phyloP scores from a whole-genome alignment of 1,140 invertebrate species.

The Parasteatoda tepidariorum region DNA sequence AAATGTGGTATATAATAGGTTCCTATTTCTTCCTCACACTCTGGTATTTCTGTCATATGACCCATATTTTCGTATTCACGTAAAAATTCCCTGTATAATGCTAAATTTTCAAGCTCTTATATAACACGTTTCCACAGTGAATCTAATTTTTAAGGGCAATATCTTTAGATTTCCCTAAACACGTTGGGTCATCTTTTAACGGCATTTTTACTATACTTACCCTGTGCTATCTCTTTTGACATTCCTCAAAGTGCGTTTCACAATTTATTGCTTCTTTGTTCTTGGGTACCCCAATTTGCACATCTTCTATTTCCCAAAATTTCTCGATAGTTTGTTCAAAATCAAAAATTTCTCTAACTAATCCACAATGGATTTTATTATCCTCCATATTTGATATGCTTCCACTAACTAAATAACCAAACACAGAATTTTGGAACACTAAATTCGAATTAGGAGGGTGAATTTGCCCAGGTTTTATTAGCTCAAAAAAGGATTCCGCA shows the following conservation, averaged over 20 bases:
- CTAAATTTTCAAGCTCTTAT: not conserved
- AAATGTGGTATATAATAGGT: slow-evolving; percentile 16
- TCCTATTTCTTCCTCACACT: not conserved
- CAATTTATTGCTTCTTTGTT: not conserved
- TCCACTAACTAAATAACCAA: not conserved
- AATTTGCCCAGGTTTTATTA: not conserved
- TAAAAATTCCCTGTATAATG: slow-evolving; percentile 4
- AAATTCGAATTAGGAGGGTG: not conserved
- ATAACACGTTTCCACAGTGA: not conserved
- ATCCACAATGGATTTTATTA: not conserved
- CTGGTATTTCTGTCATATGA: not conserved
- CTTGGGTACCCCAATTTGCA: not conserved
- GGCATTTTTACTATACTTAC: not conserved
- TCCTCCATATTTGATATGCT: not conserved
- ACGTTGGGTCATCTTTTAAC: not conserved
- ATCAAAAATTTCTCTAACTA: not conserved
- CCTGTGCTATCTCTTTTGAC: not conserved
- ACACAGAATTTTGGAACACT: not conserved
- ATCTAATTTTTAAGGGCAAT: not conserved
- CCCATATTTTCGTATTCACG: not conserved
- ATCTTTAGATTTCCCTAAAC: not conserved
- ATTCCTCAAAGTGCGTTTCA: not conserved
- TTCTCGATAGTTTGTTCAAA: not conserved
- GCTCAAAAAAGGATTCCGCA: not conserved
- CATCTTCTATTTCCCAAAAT: slow-evolving; percentile 6